These are phyloP conservation scores for Buathra laborator DNA, from an alignment of 2,888 invertebrate species.

Conservation along the genomic window DNA sequence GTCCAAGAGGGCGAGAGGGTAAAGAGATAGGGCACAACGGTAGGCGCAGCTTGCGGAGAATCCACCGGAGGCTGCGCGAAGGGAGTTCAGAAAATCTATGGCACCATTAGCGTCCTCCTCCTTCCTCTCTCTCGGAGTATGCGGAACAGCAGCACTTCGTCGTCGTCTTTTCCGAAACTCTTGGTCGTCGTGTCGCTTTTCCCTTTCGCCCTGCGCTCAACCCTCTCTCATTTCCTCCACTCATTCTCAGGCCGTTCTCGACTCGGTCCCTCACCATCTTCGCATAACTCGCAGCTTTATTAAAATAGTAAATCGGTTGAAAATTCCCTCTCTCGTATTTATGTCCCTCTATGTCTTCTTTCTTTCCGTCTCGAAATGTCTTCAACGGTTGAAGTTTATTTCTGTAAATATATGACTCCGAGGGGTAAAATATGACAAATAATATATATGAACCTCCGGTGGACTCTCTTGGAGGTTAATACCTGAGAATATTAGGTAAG, in stretches of 20 bases:
- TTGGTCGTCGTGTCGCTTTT: slow-evolving; percentile 39
- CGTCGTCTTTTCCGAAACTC: slow-evolving; percentile 47
- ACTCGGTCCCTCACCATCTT: slow-evolving; percentile 58
- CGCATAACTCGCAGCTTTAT: slow-evolving; percentile 72
- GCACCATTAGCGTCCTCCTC: slow-evolving; percentile 74
- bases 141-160: slow-evolving; percentile 48
- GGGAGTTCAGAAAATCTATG: slow-evolving; percentile 75
- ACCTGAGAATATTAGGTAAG: not conserved
- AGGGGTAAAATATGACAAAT: not conserved
- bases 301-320: slow-evolving; percentile 75
- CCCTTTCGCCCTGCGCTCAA: slow-evolving; percentile 12
- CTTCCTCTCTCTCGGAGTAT: slow-evolving; percentile 56
- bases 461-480: not conserved
- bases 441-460: not conserved
- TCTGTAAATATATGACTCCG: not conserved
- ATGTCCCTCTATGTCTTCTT: slow-evolving; percentile 25
- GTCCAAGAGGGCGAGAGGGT: slow-evolving; percentile 11
- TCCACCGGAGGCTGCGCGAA: slow-evolving; percentile 56
- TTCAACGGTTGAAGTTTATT: not conserved
- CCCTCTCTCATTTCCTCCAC: slow-evolving; percentile 16
- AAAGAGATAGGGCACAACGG: not conserved
- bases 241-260: slow-evolving; percentile 62
- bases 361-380: not conserved
- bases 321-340: slow-evolving; percentile 52
- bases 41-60: slow-evolving; percentile 1